A percentile compares a stretch with the other conserved stretches of the same genome.
phyloP scores from a whole-genome alignment of 1,140 invertebrate genomes.

The Protaetia brevitarsis region DNA sequence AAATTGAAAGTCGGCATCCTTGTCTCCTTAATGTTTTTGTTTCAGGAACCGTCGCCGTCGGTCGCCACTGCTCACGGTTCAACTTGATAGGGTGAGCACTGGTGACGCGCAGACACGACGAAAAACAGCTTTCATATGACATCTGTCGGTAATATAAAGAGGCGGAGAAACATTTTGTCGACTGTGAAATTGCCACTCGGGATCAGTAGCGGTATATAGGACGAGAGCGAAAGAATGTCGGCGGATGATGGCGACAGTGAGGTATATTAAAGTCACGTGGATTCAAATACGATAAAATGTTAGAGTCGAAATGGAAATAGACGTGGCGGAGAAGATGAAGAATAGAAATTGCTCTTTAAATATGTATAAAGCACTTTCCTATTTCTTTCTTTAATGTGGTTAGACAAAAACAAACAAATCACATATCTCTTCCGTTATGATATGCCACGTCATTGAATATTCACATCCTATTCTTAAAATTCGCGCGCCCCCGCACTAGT shows the following conservation, averaged over 20 bases:
- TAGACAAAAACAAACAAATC: background rate
- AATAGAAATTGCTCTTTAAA: background rate
- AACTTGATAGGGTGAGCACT: constrained; percentile 3
- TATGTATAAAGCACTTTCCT: background rate
- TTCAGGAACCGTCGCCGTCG: background rate
- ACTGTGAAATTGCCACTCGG: constrained; percentile 9
- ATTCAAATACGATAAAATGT: constrained; percentile 10
- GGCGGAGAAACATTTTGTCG: constrained; percentile 15
- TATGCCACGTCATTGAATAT: too few species aligned
- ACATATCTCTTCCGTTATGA: too few species aligned
- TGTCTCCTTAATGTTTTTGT: constrained; percentile 11
- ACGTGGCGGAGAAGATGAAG: background rate
- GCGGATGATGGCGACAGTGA: constrained; percentile 2
- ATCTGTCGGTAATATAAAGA: constrained; percentile 14
- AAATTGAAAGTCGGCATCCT: constrained; percentile 8
- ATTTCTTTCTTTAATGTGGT: background rate
- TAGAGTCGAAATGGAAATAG: background rate
- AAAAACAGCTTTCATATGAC: constrained; percentile 16
- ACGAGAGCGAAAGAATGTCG: background rate
- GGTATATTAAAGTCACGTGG: constrained; percentile 15
- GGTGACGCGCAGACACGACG: background rate
- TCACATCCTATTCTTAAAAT: too few species aligned
- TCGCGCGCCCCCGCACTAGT: too few species aligned
- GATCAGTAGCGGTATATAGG: background rate
- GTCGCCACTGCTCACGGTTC: background rate